Conservation (phyloP, 1,140 invertebrate genomes). For the Dufourea novaeangliae region DNA sequence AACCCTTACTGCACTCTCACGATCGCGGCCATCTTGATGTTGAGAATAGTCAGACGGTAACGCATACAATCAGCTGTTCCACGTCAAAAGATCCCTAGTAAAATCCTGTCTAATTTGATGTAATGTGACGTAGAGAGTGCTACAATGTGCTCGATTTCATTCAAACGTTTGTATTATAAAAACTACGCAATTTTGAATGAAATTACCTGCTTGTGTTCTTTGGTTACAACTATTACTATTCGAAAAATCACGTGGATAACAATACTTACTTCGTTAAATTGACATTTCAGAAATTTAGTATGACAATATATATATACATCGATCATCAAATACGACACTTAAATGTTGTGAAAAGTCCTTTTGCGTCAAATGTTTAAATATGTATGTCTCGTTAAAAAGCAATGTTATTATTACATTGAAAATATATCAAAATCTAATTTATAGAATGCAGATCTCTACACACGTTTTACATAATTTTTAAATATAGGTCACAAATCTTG, state of each 20-base stretch:
- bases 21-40: slow-evolving; percentile 68
- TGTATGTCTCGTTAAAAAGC: too few species aligned
- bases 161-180: background rate
- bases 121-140: background rate
- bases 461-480: background rate
- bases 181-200: background rate
- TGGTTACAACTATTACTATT: slow-evolving; percentile 8
- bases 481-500: slow-evolving; percentile 18
- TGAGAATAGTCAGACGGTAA: slow-evolving; percentile 35
- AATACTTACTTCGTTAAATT: background rate
- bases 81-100: slow-evolving; percentile 54
- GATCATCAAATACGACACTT: background rate
- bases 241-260: background rate
- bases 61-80: slow-evolving; percentile 69
- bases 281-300: background rate
- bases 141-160: background rate
- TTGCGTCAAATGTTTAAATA: background rate
- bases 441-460: background rate
- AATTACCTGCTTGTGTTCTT: background rate
- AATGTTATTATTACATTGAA: background rate
- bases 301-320: background rate
- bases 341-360: background rate
- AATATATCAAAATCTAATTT: background rate
- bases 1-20: slow-evolving; percentile 57
- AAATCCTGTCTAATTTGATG: background rate